Evolutionary conservation across 2,888 invertebrate species (phyloP).

Genomic region (Monochamus alternatus): DNA sequence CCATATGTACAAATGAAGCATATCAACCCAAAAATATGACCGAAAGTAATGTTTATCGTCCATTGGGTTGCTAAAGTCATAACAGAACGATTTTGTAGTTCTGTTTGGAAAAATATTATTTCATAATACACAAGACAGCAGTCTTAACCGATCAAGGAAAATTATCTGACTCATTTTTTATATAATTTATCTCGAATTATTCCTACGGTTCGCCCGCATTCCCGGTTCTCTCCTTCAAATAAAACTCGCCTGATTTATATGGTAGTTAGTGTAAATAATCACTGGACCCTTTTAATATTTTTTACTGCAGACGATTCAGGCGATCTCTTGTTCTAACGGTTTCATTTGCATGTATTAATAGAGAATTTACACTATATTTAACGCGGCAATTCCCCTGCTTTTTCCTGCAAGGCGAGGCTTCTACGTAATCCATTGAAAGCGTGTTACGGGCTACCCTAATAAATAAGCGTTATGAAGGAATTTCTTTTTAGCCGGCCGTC

Average conservation of each 20-base stretch:
- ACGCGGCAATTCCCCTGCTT: constrained; percentile 17
- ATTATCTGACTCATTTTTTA: constrained; percentile 31
- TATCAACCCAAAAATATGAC: too few relatives aligned
- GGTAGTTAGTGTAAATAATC: constrained; percentile 41
- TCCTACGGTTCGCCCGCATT: constrained; percentile 28
- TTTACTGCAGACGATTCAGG: constrained; percentile 30
- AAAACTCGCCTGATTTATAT: constrained; percentile 39
- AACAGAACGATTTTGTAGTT: too few relatives aligned
- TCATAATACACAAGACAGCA: constrained; percentile 8
- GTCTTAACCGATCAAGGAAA: constrained; percentile 10
- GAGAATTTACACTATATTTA: constrained; percentile 36
- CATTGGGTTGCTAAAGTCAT: too few relatives aligned
- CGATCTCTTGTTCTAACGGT: constrained; percentile 32
- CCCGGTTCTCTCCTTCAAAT: constrained; percentile 23
- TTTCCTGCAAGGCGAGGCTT: background rate
- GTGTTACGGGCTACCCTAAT: constrained; percentile 12
- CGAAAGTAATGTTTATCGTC: too few relatives aligned
- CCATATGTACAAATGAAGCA: too few relatives aligned
- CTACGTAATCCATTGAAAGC: background rate
- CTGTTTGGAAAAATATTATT: background rate
- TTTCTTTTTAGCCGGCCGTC: background rate
- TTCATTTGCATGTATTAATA: constrained; percentile 39
- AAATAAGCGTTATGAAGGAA: constrained; percentile 9
- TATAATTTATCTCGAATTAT: constrained; percentile 32
- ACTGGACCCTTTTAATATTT: constrained; percentile 33